phyloP scores from a whole-genome alignment of 2,113 vertebrate species.

The Dunckerocampus dactyliophorus region DNA sequence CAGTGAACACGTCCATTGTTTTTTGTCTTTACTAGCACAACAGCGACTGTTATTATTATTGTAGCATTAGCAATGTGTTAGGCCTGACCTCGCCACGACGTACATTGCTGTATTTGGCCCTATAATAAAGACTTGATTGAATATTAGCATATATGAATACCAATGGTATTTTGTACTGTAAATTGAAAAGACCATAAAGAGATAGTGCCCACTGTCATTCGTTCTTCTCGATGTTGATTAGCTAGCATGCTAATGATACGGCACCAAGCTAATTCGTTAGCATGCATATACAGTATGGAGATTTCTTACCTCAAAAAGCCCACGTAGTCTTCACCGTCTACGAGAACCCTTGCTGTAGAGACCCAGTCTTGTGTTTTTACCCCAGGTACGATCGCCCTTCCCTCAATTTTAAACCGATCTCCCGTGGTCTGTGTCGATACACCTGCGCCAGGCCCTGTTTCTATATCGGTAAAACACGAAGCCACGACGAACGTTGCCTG shows the following conservation, averaged over 20 bases:
- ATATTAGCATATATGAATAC: background rate
- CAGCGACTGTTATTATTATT: background rate
- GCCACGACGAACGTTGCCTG: conserved; percentile 38
- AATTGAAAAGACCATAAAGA: background rate
- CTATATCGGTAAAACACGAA: conserved; percentile 59
- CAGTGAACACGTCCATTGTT: no score
- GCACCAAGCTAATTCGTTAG: background rate
- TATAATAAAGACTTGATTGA: background rate
- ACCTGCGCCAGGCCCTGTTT: conserved; percentile 66
- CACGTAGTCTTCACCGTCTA: conserved; percentile 91
- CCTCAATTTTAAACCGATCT: conserved; percentile 91
- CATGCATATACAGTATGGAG: rapidly evolving
- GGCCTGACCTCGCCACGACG: background rate
- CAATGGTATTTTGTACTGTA: background rate
- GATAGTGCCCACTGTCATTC: background rate
- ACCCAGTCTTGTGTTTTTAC: conserved; percentile 92
- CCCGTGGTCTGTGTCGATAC: conserved; percentile 60
- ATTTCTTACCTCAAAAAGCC: conserved; percentile 85
- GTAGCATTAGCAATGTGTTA: background rate
- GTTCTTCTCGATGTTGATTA: background rate
- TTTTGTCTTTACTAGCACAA: no score
- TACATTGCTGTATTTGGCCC: background rate
- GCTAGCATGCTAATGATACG: conserved; percentile 2
- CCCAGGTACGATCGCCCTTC: conserved; percentile 86
- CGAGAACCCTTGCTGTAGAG: conserved; percentile 80